Evolutionary conservation across 2,888 invertebrate genomes (phyloP), one percentile per base, ranked within the genome.

Genomic region (Drosophila algonquin): DNA sequence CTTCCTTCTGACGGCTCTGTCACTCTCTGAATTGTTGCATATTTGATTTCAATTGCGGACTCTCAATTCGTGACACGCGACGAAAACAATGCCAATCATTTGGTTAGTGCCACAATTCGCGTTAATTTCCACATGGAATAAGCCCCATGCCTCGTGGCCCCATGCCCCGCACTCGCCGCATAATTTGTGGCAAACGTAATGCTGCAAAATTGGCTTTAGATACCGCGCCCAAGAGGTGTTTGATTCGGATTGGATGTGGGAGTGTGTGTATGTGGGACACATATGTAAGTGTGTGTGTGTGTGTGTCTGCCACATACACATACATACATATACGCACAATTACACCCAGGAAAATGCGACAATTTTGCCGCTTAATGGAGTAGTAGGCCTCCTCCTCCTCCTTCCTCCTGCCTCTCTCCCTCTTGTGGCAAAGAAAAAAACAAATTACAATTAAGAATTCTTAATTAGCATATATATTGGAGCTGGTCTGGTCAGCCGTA

Each of bases 391-490:
- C 5, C 16, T 5, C 18, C 16, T 5, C 6, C 10, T 12, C 10
- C 4, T 18, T 18, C 1, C 18, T 18, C 21, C 21, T 21, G 21
- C 21, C 35, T 35, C 30, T 12, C 35, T 12, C 4, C 4, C 35
- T 12, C 32, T 30, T 27, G 44, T 24, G 21, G 45, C 35, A 61
- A 50, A 7, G 47, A 9, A 75, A 21, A 21, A 21, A 21, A 67
- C 67, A 68, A 70, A 77, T 64, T 73, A 76, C 64, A 80, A 75
- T 84, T 73, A 80, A 79, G 71, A 73, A 80, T 78, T 65, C 71
- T 71, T 80, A 84, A 82, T 82, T 81, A 82, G 84, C 82, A 82
- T 84, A 79, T 84, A 84, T 80, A 82, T 84, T 81, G 77, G 75
- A 57, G 14, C 40, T n/a, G 24, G n/a, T 24, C 14, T n/a, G 40